Conservation (phyloP, 2,888 invertebrate species). For the Conistra vaccinii region DNA sequence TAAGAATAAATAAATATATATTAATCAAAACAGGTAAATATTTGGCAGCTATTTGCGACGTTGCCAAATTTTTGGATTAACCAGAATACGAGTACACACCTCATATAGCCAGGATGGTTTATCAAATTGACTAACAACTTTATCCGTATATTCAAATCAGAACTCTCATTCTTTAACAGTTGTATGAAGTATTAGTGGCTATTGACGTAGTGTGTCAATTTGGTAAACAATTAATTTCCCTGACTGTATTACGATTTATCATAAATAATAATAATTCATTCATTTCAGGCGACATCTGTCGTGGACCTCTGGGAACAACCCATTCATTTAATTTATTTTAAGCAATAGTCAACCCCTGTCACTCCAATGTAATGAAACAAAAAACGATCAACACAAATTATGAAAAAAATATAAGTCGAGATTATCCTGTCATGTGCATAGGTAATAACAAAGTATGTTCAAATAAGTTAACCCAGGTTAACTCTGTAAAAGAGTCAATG, state of each 20-base stretch:
- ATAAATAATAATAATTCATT: too few relatives aligned
- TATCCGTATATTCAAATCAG: background rate
- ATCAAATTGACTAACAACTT: background rate
- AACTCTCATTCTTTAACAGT: background rate
- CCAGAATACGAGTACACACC: too few relatives aligned
- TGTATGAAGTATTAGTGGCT: background rate
- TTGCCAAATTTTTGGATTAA: too few relatives aligned
- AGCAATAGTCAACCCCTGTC: background rate
- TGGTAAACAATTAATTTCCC: too few relatives aligned
- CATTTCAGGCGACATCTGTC: too few relatives aligned
- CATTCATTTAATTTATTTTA: too few relatives aligned
- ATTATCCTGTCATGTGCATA: constrained; percentile 21
- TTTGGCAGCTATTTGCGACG: too few relatives aligned
- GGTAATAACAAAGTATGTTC: background rate
- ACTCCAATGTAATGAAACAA: background rate
- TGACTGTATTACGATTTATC: too few relatives aligned
- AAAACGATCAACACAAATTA: constrained; percentile 8
- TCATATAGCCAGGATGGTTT: background rate
- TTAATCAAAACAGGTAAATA: too few relatives aligned
- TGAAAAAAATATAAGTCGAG: background rate
- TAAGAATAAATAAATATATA: too few relatives aligned
- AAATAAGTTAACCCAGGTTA: constrained; percentile 4
- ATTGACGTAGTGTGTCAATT: too few relatives aligned
- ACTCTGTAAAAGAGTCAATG: constrained; percentile 38
- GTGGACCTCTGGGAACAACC: too few relatives aligned